Evolutionary conservation across 1,140 invertebrate species (phyloP), one percentile per base, ranked within the genome.

Genomic region (Drosophila obscura): DNA sequence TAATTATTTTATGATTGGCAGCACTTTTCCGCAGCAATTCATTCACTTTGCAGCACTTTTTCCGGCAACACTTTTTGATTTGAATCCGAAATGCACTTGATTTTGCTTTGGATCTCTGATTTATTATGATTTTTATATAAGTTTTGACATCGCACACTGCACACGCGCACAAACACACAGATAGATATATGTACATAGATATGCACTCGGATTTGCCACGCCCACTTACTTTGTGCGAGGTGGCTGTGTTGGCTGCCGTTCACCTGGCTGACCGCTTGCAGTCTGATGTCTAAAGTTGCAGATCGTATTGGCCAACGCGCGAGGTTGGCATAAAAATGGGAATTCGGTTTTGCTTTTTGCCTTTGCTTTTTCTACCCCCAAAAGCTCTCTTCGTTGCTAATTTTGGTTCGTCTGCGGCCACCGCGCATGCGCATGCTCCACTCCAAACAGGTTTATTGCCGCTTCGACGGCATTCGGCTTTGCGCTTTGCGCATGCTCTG

Each of bases 201-300:
- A 66, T 52, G 59, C 65, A 79, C 68, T 66, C 77, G 65, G 80
- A 72, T 61, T 19, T 60, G 59, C 72, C 79, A 87, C 82, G 80
- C 78, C 82, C 78, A 87, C 82, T 82, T 82, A 83, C 83, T 82
- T 15, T 71, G 39, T 74, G 80, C 74, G 66, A 74, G 31, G 31
- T 31, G 75, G 74, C 62, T 85, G 75, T 68, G 71, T 76, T 82
- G 74, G 84, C 83, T 89, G 79, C 88, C 88, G 88, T 88, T 89
- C 88, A 90, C 88, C 71, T 81, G 72, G 78, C 88, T 85, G 77
- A 90, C 89, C 88, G 84, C 80, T 89, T 90, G 88, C 88, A 90
- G 88, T 90, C 88, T 90, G 75, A 90, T 85, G 88, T 90, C 88
- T 90, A 73, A 90, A 88, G 81, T 90, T 85, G 88, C 80, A 91